Evolutionary conservation across 2,113 vertebrate species (phyloP).

Genomic region (Chamaetylas fuelleborni): DNA sequence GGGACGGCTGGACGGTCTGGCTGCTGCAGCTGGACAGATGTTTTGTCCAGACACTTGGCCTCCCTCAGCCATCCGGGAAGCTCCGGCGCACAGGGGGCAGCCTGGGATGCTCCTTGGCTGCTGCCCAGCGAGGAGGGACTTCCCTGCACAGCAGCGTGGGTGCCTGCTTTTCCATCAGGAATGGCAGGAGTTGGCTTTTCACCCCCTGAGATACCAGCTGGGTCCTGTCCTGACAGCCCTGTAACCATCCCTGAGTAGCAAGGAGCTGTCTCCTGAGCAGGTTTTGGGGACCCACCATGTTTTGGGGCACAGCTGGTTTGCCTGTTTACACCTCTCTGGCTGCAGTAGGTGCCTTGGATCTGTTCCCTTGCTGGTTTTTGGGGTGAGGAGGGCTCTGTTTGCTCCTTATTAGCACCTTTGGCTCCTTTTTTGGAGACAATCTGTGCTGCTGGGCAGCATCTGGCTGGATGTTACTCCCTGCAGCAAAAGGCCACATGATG

Average conservation of each 20-base stretch:
- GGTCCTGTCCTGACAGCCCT: neutral
- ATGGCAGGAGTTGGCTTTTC: neutral
- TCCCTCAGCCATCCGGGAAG: neutral
- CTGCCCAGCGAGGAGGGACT: neutral
- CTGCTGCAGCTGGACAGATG: neutral
- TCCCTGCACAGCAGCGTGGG: neutral
- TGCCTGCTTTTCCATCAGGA: neutral
- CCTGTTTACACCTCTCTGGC: neutral
- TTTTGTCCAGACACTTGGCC: constrained; percentile 28
- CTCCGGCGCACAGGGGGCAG: neutral
- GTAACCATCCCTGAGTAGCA: neutral
- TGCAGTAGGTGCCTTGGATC: neutral
- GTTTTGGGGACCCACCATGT: neutral
- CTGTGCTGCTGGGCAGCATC: neutral
- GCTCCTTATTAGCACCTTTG: neutral
- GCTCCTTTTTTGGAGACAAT: fast-evolving
- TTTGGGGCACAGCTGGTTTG: neutral
- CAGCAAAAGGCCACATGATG: fast-evolving
- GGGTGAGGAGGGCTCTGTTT: neutral
- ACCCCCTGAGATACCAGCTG: fast-evolving
- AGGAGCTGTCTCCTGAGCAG: neutral
- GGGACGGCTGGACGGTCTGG: neutral
- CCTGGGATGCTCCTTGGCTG: neutral
- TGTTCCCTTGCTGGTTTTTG: fast-evolving
- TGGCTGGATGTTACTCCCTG: neutral